Base-by-base conservation (phyloP, 2,888 invertebrate genomes). In the Axea sp. region DNA sequence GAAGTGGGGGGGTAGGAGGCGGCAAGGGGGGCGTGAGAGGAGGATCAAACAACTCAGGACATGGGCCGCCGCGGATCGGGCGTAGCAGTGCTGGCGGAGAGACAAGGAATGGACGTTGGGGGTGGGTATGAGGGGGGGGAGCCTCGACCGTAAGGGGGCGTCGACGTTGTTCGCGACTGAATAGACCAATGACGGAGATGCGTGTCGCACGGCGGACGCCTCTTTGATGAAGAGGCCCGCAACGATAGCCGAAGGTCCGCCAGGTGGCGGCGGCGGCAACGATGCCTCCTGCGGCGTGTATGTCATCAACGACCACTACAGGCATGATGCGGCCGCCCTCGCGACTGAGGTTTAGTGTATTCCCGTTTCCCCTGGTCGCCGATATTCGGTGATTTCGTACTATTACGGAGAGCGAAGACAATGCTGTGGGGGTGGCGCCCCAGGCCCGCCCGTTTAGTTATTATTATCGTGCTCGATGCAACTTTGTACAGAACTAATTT, bases 11-110 rank as follows among this genome's bases (percentile, higher is more conserved):
- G n/a, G n/a, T n/a, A n/a, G n/a, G n/a, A n/a, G n/a, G 17, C 81
- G 81, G 37, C 80, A 80, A 69, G 71, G 65, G 72, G 79, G 78
- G 1, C 80, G 92, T 78, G 90, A 91, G 82, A 89, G 92, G 81
- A 92, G 92, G n/a, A 93, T 94, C 82, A 95, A 95, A 88, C 95
- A 95, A 87, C 91, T 95, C 75, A 95, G 95, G 89, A 95, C 94
- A 22, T 95, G 95, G 86, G 90, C 92, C 62, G 91, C 91, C 60
- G 89, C 91, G 2, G 28, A 45, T 84, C 89, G 91, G 62, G 90
- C 91, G 75, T 91, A 91, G 17, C 89, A 90, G 81, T 87, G 89
- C 77, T 88, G 89, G 82, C 87, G 82, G 81, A 90, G 90, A 82
- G 90, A 90, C 78, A 89, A 90, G 82, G 90, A 90, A 76, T 82